Evolutionary conservation across 2,113 vertebrate species (phyloP).

Genomic region (Triplophysa siluroides): DNA sequence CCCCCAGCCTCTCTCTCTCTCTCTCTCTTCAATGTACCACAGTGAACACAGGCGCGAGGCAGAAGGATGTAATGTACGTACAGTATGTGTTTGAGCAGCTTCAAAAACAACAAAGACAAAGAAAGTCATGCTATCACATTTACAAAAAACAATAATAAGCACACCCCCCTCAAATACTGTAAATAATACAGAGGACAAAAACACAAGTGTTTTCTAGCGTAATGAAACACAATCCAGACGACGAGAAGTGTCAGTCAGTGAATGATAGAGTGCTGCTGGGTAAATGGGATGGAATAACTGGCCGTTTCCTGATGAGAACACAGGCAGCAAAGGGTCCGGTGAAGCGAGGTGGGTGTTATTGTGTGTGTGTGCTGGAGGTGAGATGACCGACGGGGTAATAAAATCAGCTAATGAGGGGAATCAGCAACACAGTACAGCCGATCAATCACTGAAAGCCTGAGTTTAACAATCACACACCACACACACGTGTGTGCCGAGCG

Average conservation of each 20-base stretch:
- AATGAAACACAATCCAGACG: conserved; percentile 16
- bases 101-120: not conserved
- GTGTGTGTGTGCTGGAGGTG: not conserved
- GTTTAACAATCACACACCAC: conserved; percentile 2
- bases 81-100: not conserved
- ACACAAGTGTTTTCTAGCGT: not conserved
- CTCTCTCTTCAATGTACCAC: not conserved
- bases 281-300: conserved; percentile 28
- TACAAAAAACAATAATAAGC: too few species aligned
- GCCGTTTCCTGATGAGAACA: conserved; percentile 28
- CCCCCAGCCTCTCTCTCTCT: not conserved
- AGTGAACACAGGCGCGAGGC: not conserved
- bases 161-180: not conserved
- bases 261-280: conserved; percentile 34
- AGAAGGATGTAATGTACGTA: not conserved
- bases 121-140: not conserved
- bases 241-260: conserved; percentile 16
- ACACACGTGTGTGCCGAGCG: not conserved
- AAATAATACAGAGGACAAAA: not conserved
- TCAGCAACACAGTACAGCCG: conserved; percentile 24
- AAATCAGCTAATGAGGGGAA: conserved; percentile 38
- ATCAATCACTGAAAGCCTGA: conserved; percentile 24
- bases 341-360: not conserved
- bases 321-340: not conserved
- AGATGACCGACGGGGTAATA: conserved; percentile 42